phyloP scores from a whole-genome alignment of 2,888 invertebrate genomes.

The Dasysyrphus albostriatus region DNA sequence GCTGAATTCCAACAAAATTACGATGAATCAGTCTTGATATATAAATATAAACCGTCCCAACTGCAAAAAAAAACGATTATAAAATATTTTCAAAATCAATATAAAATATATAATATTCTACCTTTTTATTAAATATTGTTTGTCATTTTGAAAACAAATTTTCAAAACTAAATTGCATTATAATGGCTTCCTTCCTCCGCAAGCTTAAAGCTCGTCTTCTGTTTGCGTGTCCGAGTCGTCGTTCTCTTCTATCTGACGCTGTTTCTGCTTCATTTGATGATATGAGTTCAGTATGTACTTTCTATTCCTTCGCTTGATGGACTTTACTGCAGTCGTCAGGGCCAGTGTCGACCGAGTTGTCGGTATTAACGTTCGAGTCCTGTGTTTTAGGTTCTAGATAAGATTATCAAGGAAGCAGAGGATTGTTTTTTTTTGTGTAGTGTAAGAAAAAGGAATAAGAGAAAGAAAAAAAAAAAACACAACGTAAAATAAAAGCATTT shows the following conservation, averaged over 20 bases:
- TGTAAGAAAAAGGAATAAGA: conserved; percentile 65
- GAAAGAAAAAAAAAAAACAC: conserved; percentile 64
- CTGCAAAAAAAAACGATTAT: conserved; percentile 30
- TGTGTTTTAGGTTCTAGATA: conserved; percentile 79
- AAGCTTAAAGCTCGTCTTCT: conserved; percentile 54
- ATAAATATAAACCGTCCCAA: conserved; percentile 51
- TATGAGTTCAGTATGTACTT: conserved; percentile 49
- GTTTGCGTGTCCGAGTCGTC: conserved; percentile 29
- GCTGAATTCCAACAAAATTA: conserved; percentile 60
- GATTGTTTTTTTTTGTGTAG: conserved; percentile 48
- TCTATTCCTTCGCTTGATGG: conserved; percentile 75
- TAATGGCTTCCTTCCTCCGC: conserved; percentile 7
- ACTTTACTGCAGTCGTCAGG: conserved; percentile 74
- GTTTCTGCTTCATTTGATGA: conserved; percentile 55
- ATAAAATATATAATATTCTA: neutral
- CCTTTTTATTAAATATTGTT: conserved; percentile 24
- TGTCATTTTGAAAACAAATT: conserved; percentile 27
- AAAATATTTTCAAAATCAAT: neutral
- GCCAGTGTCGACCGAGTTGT: conserved; percentile 71
- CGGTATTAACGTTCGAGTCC: conserved; percentile 79
- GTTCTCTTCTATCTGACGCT: conserved; percentile 49
- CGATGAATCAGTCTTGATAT: conserved; percentile 68
- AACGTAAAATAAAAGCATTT: conserved; percentile 69
- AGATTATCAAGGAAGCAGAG: conserved; percentile 77
- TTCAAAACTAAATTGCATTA: conserved; percentile 36